Evolutionary conservation across 2,888 invertebrate species (phyloP), one percentile per base, ranked within the genome.

Genomic region (Leucophenga maculata): DNA sequence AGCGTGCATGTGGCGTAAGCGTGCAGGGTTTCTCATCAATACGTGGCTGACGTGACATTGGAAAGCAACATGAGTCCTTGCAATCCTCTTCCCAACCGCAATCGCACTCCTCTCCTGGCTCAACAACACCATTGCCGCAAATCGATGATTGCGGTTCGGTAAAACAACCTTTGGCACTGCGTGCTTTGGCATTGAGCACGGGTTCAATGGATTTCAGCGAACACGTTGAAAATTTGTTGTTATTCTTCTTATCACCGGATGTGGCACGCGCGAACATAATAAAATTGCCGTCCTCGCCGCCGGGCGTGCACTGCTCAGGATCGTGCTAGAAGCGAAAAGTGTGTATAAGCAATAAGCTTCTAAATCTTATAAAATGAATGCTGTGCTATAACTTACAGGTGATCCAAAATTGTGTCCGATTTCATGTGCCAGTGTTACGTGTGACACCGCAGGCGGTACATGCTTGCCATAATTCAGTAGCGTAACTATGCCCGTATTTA

Each of bases 251-350:
- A 89, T 99, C 98, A 54, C 99, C 99, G 81, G 97, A 97, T 68
- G 99, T 99, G 46, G 99, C 99, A 75, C 98, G 93, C 22, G 98
- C 97, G 89, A 98, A 99, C 99, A 99, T 99, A 86, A 99, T 99
- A 90, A 94, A 99, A 91, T 99, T 99, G 55, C 99, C 99, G 88
- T 96, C 96, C 86, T 97, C 96, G 18, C 95, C 97, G 69, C 97
- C 97, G 4, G 98, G 98, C 0, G 97, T 96, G 89, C 94, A 98
- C 85, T 93, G 93, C 89, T 97, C 97, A 0, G 97, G 97, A 90
- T 98, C 98, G 88, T 98, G 98, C 97, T 97, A 88, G 11, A 89
- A 74, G 0, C 1, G 0, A 1, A 13, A 1, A 6, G 9, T 16
- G 14, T 48, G 39, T 3, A 65, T 26, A 22, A 59, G 6, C 1